Evolutionary conservation across 2,888 invertebrate genomes (phyloP).

Genomic region (Luperina testacea): DNA sequence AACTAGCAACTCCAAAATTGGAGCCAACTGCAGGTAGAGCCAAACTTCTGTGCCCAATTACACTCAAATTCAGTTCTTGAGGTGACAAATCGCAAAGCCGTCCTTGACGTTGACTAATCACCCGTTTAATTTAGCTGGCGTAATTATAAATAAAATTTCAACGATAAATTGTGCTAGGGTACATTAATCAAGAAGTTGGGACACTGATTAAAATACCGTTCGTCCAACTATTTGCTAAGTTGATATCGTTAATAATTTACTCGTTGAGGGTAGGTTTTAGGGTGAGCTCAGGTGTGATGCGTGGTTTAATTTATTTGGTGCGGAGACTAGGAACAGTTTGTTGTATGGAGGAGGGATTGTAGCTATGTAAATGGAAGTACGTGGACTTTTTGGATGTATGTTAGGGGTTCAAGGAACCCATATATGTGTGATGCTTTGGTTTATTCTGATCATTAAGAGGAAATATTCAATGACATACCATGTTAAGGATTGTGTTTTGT

Average conservation of each 20-base stretch:
- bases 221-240: slow-evolving; percentile 88
- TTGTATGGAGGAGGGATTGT: slow-evolving; percentile 49
- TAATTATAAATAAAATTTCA: slow-evolving; percentile 90
- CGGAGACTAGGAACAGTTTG: slow-evolving; percentile 49
- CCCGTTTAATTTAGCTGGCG: slow-evolving; percentile 87
- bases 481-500: neutral
- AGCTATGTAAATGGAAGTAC: slow-evolving; percentile 26
- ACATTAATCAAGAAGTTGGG: slow-evolving; percentile 91
- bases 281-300: slow-evolving; percentile 83
- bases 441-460: neutral
- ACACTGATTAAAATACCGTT: slow-evolving; percentile 91
- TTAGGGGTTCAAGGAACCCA: neutral
- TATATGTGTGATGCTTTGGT: neutral
- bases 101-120: slow-evolving; percentile 89
- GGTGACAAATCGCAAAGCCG: slow-evolving; percentile 89
- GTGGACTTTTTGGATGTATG: slow-evolving; percentile 1
- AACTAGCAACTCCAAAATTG: slow-evolving; percentile 81
- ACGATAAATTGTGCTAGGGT: slow-evolving; percentile 88
- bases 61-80: slow-evolving; percentile 86
- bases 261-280: slow-evolving; percentile 78
- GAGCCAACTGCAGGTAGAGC: slow-evolving; percentile 81
- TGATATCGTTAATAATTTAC: slow-evolving; percentile 90
- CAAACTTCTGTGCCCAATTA: slow-evolving; percentile 88
- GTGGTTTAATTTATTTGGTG: slow-evolving; percentile 70
- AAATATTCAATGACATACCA: neutral